These are phyloP conservation scores for Liparis tanakae DNA, from an alignment of 2,797 vertebrate genomes.

Conservation along the genomic window DNA sequence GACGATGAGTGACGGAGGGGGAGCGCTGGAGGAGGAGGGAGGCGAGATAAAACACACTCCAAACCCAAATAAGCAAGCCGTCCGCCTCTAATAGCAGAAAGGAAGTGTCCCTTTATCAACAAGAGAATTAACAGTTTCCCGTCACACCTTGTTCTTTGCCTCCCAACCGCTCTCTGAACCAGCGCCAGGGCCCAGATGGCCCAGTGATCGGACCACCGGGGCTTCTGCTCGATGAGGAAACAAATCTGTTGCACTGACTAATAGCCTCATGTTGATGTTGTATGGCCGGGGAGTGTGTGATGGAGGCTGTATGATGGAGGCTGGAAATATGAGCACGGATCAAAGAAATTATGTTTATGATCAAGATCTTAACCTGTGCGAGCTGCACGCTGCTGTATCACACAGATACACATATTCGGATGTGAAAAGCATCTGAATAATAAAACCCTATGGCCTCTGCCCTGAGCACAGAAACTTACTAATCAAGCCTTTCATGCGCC, in stretches of 20 bases:
- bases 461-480: constrained; percentile 54
- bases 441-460: constrained; percentile 55
- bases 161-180: constrained; percentile 64
- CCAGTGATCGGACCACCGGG: constrained; percentile 69
- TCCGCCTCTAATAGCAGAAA: constrained; percentile 85
- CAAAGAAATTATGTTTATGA: constrained; percentile 52
- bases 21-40: constrained; percentile 54
- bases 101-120: constrained; percentile 89
- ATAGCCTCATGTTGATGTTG: constrained; percentile 73
- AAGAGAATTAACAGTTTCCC: constrained; percentile 89
- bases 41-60: constrained; percentile 75
- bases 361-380: constrained; percentile 32
- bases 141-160: constrained; percentile 79
- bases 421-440: constrained; percentile 59
- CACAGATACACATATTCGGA: not conserved
- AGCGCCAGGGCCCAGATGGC: constrained; percentile 70
- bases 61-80: constrained; percentile 86
- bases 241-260: constrained; percentile 77
- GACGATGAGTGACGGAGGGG: constrained; percentile 76
- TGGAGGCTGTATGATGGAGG: constrained; percentile 28
- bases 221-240: constrained; percentile 66
- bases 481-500: constrained; percentile 63
- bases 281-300: constrained; percentile 60
- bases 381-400: constrained; percentile 15
- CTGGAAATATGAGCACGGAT: constrained; percentile 17